Evolutionary conservation across 2,797 vertebrate genomes (phyloP).

Genomic region (Pristis pectinata): DNA sequence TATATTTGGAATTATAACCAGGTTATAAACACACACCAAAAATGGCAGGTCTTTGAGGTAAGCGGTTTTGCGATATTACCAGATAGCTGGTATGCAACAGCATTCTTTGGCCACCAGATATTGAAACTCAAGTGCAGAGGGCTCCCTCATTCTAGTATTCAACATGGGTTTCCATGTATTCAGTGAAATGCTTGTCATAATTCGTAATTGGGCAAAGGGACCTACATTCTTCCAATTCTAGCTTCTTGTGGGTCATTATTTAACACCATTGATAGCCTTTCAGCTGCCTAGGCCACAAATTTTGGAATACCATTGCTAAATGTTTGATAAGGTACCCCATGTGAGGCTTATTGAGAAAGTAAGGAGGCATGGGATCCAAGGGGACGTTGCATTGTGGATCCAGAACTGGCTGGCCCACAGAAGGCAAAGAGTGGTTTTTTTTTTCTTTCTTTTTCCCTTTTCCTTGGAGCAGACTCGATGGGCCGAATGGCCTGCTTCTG

Average conservation of each 20-base stretch:
- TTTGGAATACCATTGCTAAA: not conserved
- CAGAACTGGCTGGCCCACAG: too few species aligned
- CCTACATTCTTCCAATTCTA: not conserved
- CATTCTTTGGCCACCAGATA: not conserved
- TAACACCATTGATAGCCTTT: not conserved
- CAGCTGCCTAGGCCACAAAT: not conserved
- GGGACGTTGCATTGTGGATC: too few species aligned
- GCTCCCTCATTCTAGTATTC: not conserved
- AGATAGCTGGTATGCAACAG: not conserved
- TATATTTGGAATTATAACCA: not conserved
- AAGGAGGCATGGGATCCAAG: too few species aligned
- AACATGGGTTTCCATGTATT: not conserved
- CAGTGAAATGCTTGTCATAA: not conserved
- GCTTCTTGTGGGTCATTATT: not conserved
- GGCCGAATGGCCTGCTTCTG: too few species aligned
- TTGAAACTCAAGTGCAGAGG: not conserved
- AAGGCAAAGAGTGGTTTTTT: too few species aligned
- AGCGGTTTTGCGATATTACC: not conserved
- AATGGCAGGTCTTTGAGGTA: not conserved
- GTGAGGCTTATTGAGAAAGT: too few species aligned
- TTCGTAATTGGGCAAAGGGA: not conserved
- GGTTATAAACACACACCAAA: not conserved
- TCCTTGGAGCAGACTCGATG: too few species aligned
- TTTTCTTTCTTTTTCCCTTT: not conserved
- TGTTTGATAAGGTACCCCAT: too few species aligned